Percentiles rank a stretch among this genome's conserved stretches.
Conservation (phyloP, 2,888 invertebrate genomes). For the Drosophila mercatorum region DNA sequence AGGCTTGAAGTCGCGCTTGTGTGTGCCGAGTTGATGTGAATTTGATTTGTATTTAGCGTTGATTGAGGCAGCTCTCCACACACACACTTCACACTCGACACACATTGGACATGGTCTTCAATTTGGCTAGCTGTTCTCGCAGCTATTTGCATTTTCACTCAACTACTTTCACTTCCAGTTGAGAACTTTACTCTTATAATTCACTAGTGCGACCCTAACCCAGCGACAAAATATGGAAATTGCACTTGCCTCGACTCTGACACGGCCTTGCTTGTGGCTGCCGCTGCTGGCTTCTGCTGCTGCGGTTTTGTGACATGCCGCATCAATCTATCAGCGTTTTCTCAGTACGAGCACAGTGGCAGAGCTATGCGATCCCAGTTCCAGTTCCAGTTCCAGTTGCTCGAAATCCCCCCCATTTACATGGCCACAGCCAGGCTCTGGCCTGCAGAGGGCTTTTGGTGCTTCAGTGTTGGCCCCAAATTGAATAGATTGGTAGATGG, state of each 20-base stretch:
- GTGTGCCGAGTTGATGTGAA: conserved; percentile 43
- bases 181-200: conserved; percentile 53
- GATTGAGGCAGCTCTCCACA: conserved; percentile 39
- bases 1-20: conserved; percentile 9
- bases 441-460: conserved; percentile 21
- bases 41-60: conserved; percentile 60
- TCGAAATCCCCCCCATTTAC: conserved; percentile 4
- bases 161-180: conserved; percentile 42
- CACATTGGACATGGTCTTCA: conserved; percentile 29
- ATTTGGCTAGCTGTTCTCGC: conserved; percentile 28
- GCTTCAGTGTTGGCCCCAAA: conserved; percentile 44
- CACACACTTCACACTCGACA: neutral
- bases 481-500: conserved; percentile 70
- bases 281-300: conserved; percentile 21
- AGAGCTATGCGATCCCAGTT: conserved; percentile 30
- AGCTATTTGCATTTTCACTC: conserved; percentile 53
- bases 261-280: conserved; percentile 14
- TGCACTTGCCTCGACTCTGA: conserved; percentile 48
- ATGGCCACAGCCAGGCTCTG: neutral
- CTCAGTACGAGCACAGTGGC: conserved; percentile 36
- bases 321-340: conserved; percentile 78
- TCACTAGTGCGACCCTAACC: conserved; percentile 32
- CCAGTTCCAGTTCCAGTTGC: conserved; percentile 26
- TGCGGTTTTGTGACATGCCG: conserved; percentile 78
- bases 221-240: conserved; percentile 71